Evolutionary conservation across 37 sponge, comb jelly and placozoan species (phyloP).

Genomic region (Halichondria panicea): DNA sequence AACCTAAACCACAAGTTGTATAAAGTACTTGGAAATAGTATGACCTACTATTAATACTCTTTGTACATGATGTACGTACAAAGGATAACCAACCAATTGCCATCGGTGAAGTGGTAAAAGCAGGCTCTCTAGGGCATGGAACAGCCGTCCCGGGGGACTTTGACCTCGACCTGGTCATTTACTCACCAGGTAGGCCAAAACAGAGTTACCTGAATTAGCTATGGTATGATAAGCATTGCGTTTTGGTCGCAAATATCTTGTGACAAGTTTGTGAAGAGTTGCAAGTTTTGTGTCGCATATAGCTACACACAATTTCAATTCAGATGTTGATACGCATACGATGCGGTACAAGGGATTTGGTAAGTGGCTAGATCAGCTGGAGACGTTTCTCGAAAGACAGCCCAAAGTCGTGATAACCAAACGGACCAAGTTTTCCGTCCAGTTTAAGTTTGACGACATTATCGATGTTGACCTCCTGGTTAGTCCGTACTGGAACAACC

Average conservation of each 20-base stretch:
- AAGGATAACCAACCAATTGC: no score
- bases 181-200: no score
- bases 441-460: not conserved
- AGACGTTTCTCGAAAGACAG: not conserved
- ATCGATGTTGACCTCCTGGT: conserved; percentile 42
- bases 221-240: no score
- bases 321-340: conserved; percentile 13
- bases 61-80: no score
- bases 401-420: not conserved
- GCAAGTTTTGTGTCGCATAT: no score
- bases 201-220: no score
- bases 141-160: conserved; percentile 45
- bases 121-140: conserved; percentile 49
- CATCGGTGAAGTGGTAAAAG: conserved; percentile 8
- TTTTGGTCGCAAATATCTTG: no score
- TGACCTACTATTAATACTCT: no score
- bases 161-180: conserved; percentile 42
- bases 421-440: not conserved
- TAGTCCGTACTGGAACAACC: conserved; percentile 36
- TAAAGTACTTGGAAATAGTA: no score
- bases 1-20: no score
- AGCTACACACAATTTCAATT: no score
- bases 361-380: not conserved
- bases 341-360: not conserved
- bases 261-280: no score